Evolutionary conservation across 2,888 invertebrate species (phyloP), one percentile per base, ranked within the genome.

Genomic region (Erebia palarica): DNA sequence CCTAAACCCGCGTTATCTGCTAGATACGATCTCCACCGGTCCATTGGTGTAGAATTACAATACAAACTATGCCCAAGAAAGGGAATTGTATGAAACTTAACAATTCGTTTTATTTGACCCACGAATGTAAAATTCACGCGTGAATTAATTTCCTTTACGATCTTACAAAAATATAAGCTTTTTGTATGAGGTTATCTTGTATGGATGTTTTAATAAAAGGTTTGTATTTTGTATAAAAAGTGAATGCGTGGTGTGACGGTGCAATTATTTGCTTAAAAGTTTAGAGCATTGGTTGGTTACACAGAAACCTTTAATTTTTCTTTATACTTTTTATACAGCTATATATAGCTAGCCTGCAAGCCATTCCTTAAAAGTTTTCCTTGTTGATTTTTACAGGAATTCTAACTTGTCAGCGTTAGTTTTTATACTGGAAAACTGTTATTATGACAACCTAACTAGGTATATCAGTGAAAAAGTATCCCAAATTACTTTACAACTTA

Each of bases 1-100:
- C 76, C 80, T 86, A 87, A 89, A 86, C 87, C 86, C 85, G 84
- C 81, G 77, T 87, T 90, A 90, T 90, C 90, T 83, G 71, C 77
- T 78, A 83, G 84, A 86, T 84, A 84, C 84, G 82, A 90, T 90
- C 90, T 85, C 76, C 79, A 81, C 77, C 74, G 78, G 69, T 60
- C 72, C 73, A 73, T 70, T 70, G 85, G 90, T 89, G 84, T 90
- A 81, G 77, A 80, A 84, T 89, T 89, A 89, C 90, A 85, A 84
- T 81, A 85, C 85, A 75, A 78, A 78, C 80, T 81, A 80, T 4
- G 21, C 16, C 13, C 80, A 76, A 80, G 82, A 81, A 84, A 84
- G 16, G 75, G 80, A 81, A 81, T 86, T 83, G 81, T 81, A 84
- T 79, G 81, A 82, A 80, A 80, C 79, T 80, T 82, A 82, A 81